phyloP scores from a whole-genome alignment of 1,140 invertebrate species.

The Phenacoccus solenopsis region DNA sequence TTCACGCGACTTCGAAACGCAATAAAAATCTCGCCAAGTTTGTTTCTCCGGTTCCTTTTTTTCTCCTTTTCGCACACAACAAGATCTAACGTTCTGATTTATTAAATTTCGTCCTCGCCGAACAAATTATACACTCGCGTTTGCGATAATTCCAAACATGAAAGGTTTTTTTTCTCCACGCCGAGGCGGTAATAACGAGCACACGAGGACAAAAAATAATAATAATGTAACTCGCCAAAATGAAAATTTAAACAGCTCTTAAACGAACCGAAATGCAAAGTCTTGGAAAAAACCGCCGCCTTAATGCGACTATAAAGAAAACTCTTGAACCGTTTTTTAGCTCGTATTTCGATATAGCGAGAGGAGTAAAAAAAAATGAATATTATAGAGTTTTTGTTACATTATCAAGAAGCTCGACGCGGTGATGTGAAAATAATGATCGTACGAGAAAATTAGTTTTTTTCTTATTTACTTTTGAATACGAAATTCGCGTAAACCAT shows the following conservation, averaged over 20 bases:
- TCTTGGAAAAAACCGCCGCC: not conserved
- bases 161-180: no score
- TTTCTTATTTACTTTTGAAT: not conserved
- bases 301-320: not conserved
- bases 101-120: no score
- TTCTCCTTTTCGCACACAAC: no score
- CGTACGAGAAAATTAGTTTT: slow-evolving; percentile 11
- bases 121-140: no score
- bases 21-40: no score
- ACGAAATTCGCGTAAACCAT: not conserved
- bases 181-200: no score
- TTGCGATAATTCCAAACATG: no score
- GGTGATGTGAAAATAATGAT: slow-evolving; percentile 11
- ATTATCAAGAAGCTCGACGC: not conserved
- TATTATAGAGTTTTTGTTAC: not conserved
- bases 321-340: not conserved
- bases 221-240: not conserved
- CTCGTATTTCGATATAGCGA: slow-evolving; percentile 4
- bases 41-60: no score
- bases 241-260: not conserved
- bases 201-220: not conserved
- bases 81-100: no score
- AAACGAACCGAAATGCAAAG: not conserved
- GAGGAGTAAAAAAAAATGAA: slow-evolving; percentile 5
- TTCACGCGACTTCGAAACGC: no score